These are phyloP conservation scores for Liparis tanakae DNA, from an alignment of 2,797 vertebrate genomes.

Conservation along the genomic window DNA sequence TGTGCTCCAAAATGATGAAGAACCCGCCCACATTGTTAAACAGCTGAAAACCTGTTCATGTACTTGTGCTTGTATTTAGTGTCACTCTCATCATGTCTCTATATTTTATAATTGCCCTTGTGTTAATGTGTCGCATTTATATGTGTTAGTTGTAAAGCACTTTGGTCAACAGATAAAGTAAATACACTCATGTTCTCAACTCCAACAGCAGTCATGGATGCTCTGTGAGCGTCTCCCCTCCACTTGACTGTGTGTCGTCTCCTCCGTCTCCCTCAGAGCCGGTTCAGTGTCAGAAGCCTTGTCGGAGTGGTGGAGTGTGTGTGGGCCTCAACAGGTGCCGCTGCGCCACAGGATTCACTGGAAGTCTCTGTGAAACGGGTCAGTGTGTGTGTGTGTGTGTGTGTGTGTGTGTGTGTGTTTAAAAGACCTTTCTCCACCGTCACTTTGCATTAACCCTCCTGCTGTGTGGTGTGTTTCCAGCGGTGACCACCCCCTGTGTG, in stretches of 20 bases:
- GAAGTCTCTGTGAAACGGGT: conserved; percentile 83
- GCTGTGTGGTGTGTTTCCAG: conserved; percentile 61
- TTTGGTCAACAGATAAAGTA: not conserved
- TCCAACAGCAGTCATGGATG: not conserved
- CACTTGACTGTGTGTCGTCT: not conserved
- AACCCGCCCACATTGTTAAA: not conserved
- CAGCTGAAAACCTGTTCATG: not conserved
- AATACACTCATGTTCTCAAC: not conserved
- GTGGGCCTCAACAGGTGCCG: conserved; percentile 83
- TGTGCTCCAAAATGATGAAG: not conserved
- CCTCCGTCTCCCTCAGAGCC: conserved; percentile 73
- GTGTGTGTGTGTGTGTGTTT: conserved; percentile 5
- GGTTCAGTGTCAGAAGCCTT: conserved; percentile 78
- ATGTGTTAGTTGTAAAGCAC: not conserved
- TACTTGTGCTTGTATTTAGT: not conserved
- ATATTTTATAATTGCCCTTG: not conserved
- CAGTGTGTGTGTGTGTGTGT: conserved; percentile 26
- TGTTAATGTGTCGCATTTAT: not conserved
- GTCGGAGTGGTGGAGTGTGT: conserved; percentile 81
- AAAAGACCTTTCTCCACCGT: not conserved
- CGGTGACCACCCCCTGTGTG: conserved; percentile 82
- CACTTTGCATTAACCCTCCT: conserved; percentile 9
- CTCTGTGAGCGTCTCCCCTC: not conserved
- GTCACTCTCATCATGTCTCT: not conserved
- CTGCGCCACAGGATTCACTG: conserved; percentile 79